These are phyloP conservation scores for Diorhabda carinulata DNA, from an alignment of 1,140 invertebrate species.

Conservation along the genomic window DNA sequence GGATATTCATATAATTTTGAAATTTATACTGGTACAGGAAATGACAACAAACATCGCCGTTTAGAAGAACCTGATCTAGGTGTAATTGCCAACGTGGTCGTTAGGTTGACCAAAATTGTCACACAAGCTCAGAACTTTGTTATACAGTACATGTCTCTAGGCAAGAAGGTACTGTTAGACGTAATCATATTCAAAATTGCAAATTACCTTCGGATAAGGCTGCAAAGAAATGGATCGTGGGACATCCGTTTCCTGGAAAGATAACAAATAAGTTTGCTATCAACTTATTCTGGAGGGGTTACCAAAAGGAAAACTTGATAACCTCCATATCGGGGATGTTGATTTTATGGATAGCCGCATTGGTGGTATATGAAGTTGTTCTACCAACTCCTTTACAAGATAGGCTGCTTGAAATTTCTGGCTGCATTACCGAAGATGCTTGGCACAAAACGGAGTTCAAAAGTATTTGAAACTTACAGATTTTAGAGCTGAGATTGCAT, in stretches of 20 bases:
- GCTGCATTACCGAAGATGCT: conserved; percentile 8
- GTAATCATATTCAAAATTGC: background rate
- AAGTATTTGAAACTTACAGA: background rate
- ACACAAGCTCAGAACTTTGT: conserved; percentile 6
- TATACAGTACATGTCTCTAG: background rate
- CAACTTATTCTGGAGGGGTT: conserved; percentile 9
- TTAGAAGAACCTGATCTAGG: conserved; percentile 16
- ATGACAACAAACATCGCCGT: background rate
- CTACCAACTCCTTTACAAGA: conserved; percentile 27
- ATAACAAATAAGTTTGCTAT: conserved; percentile 17
- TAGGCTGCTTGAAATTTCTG: conserved; percentile 27
- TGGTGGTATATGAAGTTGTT: conserved; percentile 33
- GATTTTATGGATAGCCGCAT: conserved; percentile 44
- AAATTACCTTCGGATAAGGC: conserved; percentile 10
- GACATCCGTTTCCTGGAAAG: conserved; percentile 20
- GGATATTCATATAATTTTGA: conserved; percentile 29
- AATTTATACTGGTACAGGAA: conserved; percentile 13
- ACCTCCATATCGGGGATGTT: conserved; percentile 38
- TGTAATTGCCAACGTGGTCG: conserved; percentile 23
- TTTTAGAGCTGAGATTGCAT: background rate
- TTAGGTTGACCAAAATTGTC: background rate
- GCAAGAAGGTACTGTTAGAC: background rate
- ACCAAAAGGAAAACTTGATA: conserved; percentile 28
- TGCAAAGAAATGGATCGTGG: conserved; percentile 13
- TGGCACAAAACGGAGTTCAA: background rate